Evolutionary conservation across 2,797 vertebrate species (phyloP).

Genomic region (Anisognathus igniventris): DNA sequence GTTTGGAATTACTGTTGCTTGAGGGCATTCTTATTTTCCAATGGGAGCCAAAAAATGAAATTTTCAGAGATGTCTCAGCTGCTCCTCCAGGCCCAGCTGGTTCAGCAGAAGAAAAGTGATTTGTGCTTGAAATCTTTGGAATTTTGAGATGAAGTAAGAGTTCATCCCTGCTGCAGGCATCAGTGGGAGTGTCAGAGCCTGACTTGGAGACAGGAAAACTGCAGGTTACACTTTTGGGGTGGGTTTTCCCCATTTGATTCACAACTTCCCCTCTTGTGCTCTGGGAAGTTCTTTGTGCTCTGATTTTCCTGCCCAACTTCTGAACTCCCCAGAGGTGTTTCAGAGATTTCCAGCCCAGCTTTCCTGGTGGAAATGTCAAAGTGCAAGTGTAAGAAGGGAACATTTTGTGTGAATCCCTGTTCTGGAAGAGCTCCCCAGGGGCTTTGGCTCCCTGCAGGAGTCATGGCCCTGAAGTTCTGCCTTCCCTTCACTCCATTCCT

Average conservation of each 20-base stretch:
- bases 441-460: not conserved
- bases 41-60: not conserved
- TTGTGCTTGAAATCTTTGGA: not conserved
- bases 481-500: not conserved
- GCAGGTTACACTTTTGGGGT: not conserved
- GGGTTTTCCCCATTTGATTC: not conserved
- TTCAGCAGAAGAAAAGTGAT: not conserved
- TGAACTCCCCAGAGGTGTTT: not conserved
- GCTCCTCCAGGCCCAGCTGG: not conserved
- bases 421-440: not conserved
- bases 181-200: not conserved
- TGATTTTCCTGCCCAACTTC: not conserved
- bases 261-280: not conserved
- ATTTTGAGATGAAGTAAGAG: not conserved
- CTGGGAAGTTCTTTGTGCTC: not conserved
- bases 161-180: not conserved
- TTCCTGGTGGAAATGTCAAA: not conserved
- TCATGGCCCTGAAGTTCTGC: not conserved
- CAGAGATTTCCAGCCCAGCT: not conserved
- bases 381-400: not conserved
- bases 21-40: not conserved
- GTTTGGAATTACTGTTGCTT: not conserved
- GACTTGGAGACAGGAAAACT: not conserved
- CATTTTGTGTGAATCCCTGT: not conserved
- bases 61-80: not conserved